Conservation (phyloP, 2,113 vertebrate species). For the Vicugna pacos region DNA sequence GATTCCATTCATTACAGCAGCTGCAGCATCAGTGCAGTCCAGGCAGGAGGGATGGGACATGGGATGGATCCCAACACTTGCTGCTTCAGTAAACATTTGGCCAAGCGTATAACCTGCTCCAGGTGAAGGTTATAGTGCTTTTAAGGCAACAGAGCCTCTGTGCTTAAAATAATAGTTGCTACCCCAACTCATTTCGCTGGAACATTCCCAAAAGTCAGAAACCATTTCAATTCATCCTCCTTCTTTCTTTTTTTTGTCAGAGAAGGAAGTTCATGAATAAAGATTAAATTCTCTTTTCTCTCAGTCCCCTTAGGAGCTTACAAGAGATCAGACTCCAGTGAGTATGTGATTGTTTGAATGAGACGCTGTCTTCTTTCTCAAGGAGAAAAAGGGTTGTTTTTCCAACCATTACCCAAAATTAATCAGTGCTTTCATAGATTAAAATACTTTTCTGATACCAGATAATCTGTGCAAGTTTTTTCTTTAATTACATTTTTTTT, state of each 20-base stretch:
- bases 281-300: constrained; percentile 47
- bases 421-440: not conserved
- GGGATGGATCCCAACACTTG: no score
- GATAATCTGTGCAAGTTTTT: not conserved
- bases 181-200: not conserved
- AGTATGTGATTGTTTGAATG: not conserved
- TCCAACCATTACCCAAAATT: not conserved
- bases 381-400: not conserved
- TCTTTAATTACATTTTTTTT: not conserved
- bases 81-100: not conserved
- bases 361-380: not conserved
- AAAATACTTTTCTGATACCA: not conserved
- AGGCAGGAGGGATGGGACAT: fast-evolving
- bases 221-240: not conserved
- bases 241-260: no score
- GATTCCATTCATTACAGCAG: fast-evolving
- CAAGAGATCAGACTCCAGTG: not conserved
- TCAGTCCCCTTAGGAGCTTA: not conserved
- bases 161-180: not conserved
- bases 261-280: constrained; percentile 51
- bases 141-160: not conserved
- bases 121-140: not conserved
- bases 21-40: not conserved
- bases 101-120: no score
- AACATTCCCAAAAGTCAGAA: not conserved